A percentile compares a stretch with the other conserved stretches of the same genome.
These are phyloP conservation scores for Crambe crambe DNA, from an alignment of 37 sponge, comb jelly and placozoan genomes.

Conservation along the genomic window DNA sequence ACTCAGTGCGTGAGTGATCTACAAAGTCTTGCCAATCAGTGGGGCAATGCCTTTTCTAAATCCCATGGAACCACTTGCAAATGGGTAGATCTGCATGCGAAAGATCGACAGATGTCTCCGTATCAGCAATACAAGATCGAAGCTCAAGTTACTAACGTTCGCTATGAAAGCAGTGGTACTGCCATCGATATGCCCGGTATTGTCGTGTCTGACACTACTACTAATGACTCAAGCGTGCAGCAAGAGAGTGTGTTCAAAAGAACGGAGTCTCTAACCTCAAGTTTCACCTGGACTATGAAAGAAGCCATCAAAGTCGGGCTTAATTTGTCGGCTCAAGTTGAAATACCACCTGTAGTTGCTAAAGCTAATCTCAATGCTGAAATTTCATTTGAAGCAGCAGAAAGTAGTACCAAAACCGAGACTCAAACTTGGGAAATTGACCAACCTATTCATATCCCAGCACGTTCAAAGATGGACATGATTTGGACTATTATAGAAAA, in stretches of 20 bases:
- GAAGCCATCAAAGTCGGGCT: not conserved
- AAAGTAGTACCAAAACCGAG: not conserved
- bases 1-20: not conserved
- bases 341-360: not conserved
- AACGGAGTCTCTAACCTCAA: not conserved
- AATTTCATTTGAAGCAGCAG: not conserved
- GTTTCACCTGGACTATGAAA: conserved; percentile 3
- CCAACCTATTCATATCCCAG: not conserved
- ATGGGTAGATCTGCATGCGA: not conserved
- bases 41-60: not conserved
- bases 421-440: not conserved
- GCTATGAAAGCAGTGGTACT: not conserved
- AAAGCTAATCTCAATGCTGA: not conserved
- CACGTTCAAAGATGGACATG: not conserved
- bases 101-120: not conserved
- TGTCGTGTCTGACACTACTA: not conserved
- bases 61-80: not conserved
- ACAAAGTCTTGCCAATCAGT: not conserved
- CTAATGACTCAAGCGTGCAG: not conserved
- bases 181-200: not conserved
- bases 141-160: not conserved
- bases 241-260: not conserved
- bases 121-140: not conserved
- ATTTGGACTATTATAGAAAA: conserved; percentile 2
- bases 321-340: not conserved